Evolutionary conservation across 2,888 invertebrate species (phyloP), one percentile per base, ranked within the genome.

Genomic region (Neoaliturus tenellus): DNA sequence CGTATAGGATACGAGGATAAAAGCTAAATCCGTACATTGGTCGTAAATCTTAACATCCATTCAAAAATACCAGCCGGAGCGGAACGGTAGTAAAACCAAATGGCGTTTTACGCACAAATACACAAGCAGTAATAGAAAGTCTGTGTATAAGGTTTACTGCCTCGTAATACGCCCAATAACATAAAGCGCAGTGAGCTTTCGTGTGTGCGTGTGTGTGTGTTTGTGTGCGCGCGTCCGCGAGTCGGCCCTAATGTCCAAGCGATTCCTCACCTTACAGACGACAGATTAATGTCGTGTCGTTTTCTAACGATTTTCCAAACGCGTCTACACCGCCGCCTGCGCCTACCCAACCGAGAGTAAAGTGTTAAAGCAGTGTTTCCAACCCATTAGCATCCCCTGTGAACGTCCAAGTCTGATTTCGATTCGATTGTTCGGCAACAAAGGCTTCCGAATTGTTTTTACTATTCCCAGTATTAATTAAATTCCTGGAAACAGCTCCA

Each of bases 281-380:
- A 75, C 75, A 28, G n/a, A 75, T 75, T 75, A 48, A 71, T 71
- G 71, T 23, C 4, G 75, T 75, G 75, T 75, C 75, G 75, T 75
- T 75, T 75, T 75, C 75, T 44, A 75, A 75, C 75, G 75, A 35
- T 35, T 75, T 75, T 75, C n/a, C 23, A 23, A 75, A 75, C 75
- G 31, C 75, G 12, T 6, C 14, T 62, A 6, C 28, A 28, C 4
- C 28, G 62, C 31, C 51, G 51, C 51, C 31, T 31, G n/a, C n/a
- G n/a, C n/a, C n/a, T 14, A 62, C 62, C 62, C 62, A 62, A 14
- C 28, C 28, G 62, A 62, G 31, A 28, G 25, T 28, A 62, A 62
- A 62, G 62, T 28, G 62, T 62, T 25, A 25, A 62, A 62, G 62
- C 20, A 51, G 31, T 62, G 14, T 62, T 62, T 62, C 62, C 62